phyloP scores from a whole-genome alignment of 2,888 invertebrate species.

The Mayetiola destructor region DNA sequence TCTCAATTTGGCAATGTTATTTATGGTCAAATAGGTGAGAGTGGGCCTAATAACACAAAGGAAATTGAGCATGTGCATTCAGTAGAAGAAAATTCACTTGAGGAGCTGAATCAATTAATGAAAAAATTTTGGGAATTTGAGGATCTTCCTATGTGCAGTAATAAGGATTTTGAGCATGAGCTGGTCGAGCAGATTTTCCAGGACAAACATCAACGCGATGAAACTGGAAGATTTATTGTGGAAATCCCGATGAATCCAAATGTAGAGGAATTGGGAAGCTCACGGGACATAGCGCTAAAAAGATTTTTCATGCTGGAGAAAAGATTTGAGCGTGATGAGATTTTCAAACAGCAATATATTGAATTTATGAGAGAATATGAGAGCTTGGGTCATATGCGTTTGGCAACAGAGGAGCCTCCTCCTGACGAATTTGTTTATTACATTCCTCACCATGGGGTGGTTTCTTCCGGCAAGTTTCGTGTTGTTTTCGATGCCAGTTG shows the following conservation, averaged over 20 bases:
- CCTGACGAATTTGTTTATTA: neutral
- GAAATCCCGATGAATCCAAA: neutral
- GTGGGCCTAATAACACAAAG: neutral
- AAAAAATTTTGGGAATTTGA: neutral
- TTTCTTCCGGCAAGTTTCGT: conserved; percentile 15
- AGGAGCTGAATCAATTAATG: neutral
- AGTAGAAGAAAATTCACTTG: neutral
- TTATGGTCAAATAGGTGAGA: neutral
- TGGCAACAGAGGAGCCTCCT: neutral
- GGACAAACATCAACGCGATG: neutral
- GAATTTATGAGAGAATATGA: neutral
- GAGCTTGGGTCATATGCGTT: neutral
- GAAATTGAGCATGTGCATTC: neutral
- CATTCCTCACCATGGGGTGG: conserved; percentile 14
- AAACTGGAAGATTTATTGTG: neutral
- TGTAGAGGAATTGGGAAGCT: neutral
- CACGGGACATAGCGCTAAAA: neutral
- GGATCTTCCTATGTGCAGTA: neutral
- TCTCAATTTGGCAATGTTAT: neutral
- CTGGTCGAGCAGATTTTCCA: neutral
- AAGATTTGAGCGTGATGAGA: neutral
- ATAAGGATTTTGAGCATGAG: neutral
- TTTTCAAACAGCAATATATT: neutral
- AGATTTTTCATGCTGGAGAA: neutral
- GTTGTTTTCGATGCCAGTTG: conserved; percentile 15